These are phyloP conservation scores for Chironomus tepperi DNA, from an alignment of 1,140 invertebrate genomes.

Conservation along the genomic window DNA sequence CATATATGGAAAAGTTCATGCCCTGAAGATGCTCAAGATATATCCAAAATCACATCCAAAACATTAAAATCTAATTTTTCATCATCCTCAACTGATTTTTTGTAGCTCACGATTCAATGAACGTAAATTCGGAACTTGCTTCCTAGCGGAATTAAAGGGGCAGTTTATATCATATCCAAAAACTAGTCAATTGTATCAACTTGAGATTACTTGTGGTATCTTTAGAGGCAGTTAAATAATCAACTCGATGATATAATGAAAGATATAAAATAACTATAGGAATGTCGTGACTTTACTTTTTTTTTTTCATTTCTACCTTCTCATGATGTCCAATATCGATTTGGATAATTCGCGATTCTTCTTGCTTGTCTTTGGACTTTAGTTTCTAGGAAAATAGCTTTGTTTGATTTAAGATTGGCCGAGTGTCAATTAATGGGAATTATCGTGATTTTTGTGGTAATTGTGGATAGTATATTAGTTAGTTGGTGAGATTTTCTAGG, in stretches of 20 bases:
- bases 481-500: too few relatives aligned
- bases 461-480: too few relatives aligned
- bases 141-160: too few relatives aligned
- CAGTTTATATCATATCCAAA: too few relatives aligned
- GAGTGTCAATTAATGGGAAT: too few relatives aligned
- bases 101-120: background rate
- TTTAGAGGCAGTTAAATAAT: background rate
- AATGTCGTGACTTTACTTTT: constrained; percentile 22
- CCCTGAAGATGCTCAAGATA: background rate
- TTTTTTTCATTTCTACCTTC: background rate
- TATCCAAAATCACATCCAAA: background rate
- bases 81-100: background rate
- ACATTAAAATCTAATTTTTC: constrained; percentile 14
- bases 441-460: too few relatives aligned
- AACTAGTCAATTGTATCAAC: too few relatives aligned
- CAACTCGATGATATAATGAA: constrained; percentile 9
- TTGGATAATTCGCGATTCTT: background rate
- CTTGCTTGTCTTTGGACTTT: background rate
- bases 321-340: too few relatives aligned
- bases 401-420: too few relatives aligned
- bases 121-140: background rate
- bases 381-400: background rate
- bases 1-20: background rate
- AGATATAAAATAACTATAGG: constrained; percentile 2
- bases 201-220: background rate